Conservation (phyloP, 2,888 invertebrate genomes). For the Lasioglossum morio region DNA sequence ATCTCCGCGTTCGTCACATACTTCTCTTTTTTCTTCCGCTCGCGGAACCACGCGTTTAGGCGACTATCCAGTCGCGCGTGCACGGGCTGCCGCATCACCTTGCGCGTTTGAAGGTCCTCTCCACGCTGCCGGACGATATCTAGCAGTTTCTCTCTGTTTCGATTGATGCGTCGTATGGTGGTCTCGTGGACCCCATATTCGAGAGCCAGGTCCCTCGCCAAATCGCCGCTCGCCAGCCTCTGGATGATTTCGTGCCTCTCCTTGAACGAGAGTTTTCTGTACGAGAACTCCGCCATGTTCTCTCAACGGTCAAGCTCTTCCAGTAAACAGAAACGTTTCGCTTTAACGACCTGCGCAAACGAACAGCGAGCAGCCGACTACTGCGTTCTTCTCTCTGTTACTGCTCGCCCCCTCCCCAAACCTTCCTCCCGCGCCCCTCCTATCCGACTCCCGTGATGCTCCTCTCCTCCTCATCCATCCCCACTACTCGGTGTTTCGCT, state of each 20-base stretch:
- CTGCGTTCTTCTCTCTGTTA: not conserved
- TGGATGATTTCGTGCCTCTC: not conserved
- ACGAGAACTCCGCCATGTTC: not conserved
- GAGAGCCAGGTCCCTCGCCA: not conserved
- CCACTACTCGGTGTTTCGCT: not conserved
- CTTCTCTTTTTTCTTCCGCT: not conserved
- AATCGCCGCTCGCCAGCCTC: not conserved
- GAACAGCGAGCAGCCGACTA: not conserved
- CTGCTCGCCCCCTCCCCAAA: not conserved
- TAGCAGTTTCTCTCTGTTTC: not conserved
- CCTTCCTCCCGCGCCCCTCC: not conserved
- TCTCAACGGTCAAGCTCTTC: not conserved
- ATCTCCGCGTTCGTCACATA: not conserved
- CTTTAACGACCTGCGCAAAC: slow-evolving; percentile 5
- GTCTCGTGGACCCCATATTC: not conserved
- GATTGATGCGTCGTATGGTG: not conserved
- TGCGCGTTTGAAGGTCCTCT: not conserved
- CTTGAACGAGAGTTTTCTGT: not conserved
- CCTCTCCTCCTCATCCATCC: not conserved
- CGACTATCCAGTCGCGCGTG: not conserved
- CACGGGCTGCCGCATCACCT: not conserved
- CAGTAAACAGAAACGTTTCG: not conserved
- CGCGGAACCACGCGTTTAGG: not conserved
- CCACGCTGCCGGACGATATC: not conserved
- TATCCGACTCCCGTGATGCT: not conserved